phyloP scores from a whole-genome alignment of 2,797 vertebrate species.

The Pithecia hirsuta region DNA sequence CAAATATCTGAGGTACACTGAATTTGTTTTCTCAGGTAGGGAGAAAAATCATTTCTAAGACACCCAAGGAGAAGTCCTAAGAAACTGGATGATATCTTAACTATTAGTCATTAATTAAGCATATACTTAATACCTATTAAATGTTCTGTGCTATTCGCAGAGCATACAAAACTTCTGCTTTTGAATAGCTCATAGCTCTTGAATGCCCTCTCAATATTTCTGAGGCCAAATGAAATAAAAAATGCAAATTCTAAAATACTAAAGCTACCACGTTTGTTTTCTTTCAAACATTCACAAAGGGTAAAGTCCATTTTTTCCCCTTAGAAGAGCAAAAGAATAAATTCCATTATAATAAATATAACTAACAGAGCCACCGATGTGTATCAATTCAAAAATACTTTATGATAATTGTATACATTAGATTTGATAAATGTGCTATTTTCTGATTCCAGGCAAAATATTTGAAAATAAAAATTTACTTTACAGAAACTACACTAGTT shows the following conservation, averaged over 20 bases:
- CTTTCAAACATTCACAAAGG: slow-evolving; percentile 6
- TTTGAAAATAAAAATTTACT: slow-evolving; percentile 48
- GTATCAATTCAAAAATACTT: slow-evolving; percentile 40
- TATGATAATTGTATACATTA: background rate
- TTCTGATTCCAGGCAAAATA: background rate
- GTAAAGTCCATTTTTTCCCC: background rate
- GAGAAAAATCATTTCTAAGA: background rate
- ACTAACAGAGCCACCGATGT: background rate
- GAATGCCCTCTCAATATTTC: background rate
- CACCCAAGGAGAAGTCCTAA: background rate
- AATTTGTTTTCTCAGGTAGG: background rate
- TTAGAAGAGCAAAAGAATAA: background rate
- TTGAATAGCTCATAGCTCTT: background rate
- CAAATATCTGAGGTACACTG: background rate
- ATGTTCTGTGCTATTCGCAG: background rate
- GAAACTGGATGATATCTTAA: background rate
- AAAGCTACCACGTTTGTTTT: background rate
- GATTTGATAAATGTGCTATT: background rate
- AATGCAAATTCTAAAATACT: background rate
- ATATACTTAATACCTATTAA: background rate
- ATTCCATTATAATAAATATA: background rate
- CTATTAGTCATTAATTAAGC: background rate
- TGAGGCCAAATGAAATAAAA: background rate
- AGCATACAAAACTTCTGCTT: background rate
- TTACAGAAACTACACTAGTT: background rate